Percentiles rank a stretch among this genome's conserved stretches.
phyloP scores from a whole-genome alignment of 2,113 vertebrate species.

The Cyprinodon brontotheroides region DNA sequence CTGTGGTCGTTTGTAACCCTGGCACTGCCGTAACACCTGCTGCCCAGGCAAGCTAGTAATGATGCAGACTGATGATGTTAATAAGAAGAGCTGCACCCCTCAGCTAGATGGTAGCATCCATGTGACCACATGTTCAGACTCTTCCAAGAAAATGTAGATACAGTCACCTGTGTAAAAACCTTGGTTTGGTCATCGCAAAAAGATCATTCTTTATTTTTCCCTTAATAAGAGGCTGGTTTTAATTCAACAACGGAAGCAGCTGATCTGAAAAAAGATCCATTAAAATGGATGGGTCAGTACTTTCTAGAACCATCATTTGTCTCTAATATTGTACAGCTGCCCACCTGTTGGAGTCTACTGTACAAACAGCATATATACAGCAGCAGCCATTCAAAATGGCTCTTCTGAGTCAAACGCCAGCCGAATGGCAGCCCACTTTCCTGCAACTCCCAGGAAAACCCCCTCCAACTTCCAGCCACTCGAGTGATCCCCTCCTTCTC shows the following conservation, averaged over 20 bases:
- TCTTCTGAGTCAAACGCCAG: no score
- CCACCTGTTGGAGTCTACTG: background rate
- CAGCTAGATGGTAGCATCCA: slow-evolving; percentile 79
- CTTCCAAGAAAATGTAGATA: slow-evolving; percentile 30
- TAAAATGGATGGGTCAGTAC: background rate
- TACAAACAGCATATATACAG: background rate
- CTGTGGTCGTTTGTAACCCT: slow-evolving; percentile 91
- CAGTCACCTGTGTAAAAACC: slow-evolving; percentile 9
- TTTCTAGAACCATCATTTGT: no score
- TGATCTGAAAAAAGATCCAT: slow-evolving; percentile 42
- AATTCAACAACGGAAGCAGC: slow-evolving; percentile 39
- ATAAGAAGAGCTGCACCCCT: slow-evolving; percentile 92
- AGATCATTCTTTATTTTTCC: slow-evolving; percentile 4
- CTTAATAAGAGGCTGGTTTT: slow-evolving; percentile 18
- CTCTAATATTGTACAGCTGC: background rate
- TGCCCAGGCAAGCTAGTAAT: slow-evolving; percentile 93
- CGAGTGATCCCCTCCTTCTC: no score
- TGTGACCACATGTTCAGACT: slow-evolving; percentile 31
- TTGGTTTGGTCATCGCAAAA: background rate
- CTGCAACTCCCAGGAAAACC: no score
- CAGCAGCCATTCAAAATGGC: no score
- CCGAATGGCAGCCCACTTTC: no score
- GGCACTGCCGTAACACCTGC: slow-evolving; percentile 87
- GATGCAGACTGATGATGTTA: slow-evolving; percentile 97
- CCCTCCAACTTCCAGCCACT: no score